A percentile compares a stretch with the other conserved stretches of the same genome.
Evolutionary conservation across 1,140 invertebrate genomes (phyloP).

Genomic region (Mizuhopecten yessoensis): DNA sequence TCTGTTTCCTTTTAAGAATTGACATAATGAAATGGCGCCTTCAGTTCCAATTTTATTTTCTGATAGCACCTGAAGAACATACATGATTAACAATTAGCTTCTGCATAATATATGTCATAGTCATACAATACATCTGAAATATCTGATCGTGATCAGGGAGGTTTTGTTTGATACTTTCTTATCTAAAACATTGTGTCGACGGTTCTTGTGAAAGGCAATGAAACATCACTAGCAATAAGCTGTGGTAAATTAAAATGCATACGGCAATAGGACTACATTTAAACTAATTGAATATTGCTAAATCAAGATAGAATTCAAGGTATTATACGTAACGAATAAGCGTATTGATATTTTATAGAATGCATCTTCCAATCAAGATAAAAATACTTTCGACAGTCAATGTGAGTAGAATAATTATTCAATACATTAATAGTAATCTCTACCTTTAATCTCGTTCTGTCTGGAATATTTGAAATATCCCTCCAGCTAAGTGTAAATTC

Average conservation of each 20-base stretch:
- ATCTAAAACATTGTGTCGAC: neutral
- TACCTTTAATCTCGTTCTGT: neutral
- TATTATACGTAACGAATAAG: too few relatives aligned
- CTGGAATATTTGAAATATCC: neutral
- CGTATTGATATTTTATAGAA: neutral
- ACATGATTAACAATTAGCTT: neutral
- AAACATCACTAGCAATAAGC: neutral
- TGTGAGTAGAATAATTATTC: too few relatives aligned
- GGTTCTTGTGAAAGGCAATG: neutral
- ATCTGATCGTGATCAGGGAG: too few relatives aligned
- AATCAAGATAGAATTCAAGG: neutral
- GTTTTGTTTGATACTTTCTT: too few relatives aligned
- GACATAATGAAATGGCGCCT: slow-evolving; percentile 68
- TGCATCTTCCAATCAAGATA: neutral
- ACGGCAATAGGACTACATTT: neutral
- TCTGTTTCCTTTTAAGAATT: slow-evolving; percentile 70
- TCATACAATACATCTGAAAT: neutral
- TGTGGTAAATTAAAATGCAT: neutral
- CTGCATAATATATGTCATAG: too few relatives aligned
- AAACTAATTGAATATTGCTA: neutral
- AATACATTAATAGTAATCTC: too few relatives aligned
- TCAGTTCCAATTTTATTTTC: slow-evolving; percentile 73
- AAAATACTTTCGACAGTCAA: neutral
- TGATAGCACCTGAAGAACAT: slow-evolving; percentile 67
- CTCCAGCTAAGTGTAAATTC: too few relatives aligned